Percentiles rank a stretch among this genome's conserved stretches.
These are phyloP conservation scores for Lophochroa leadbeateri DNA, from an alignment of 2,113 vertebrate genomes.

Conservation along the genomic window DNA sequence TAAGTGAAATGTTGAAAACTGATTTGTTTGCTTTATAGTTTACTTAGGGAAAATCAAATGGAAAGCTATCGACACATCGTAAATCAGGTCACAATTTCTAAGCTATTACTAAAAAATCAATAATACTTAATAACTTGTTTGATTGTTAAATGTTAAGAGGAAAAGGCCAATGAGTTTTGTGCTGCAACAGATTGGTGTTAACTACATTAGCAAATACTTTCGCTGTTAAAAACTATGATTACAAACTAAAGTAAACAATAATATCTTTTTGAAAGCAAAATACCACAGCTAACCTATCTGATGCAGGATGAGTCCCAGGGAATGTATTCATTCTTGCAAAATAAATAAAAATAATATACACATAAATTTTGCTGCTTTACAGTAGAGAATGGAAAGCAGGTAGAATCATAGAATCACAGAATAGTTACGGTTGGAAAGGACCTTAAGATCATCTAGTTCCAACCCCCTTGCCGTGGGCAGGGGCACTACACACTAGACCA, in stretches of 20 bases:
- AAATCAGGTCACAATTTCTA: conserved; percentile 2
- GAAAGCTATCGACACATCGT: neutral
- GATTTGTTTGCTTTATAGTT: neutral
- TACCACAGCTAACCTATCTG: neutral
- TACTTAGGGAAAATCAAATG: neutral
- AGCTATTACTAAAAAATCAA: conserved; percentile 15
- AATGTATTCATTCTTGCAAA: neutral
- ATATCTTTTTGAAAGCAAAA: neutral
- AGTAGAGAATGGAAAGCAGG: neutral
- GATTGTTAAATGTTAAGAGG: neutral
- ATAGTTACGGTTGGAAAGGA: neutral
- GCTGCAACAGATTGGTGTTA: neutral
- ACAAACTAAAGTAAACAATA: neutral
- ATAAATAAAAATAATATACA: neutral
- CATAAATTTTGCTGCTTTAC: neutral
- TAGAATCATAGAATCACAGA: neutral
- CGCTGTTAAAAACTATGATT: neutral
- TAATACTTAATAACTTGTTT: conserved; percentile 9
- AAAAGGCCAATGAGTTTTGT: conserved; percentile 5
- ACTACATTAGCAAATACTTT: neutral
- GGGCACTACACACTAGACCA: too few species aligned
- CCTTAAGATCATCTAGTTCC: neutral
- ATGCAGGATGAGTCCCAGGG: neutral
- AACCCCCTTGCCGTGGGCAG: neutral
- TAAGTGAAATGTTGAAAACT: neutral